These are phyloP conservation scores for Cepphus grylle DNA, from an alignment of 2,113 vertebrate species.

Conservation along the genomic window DNA sequence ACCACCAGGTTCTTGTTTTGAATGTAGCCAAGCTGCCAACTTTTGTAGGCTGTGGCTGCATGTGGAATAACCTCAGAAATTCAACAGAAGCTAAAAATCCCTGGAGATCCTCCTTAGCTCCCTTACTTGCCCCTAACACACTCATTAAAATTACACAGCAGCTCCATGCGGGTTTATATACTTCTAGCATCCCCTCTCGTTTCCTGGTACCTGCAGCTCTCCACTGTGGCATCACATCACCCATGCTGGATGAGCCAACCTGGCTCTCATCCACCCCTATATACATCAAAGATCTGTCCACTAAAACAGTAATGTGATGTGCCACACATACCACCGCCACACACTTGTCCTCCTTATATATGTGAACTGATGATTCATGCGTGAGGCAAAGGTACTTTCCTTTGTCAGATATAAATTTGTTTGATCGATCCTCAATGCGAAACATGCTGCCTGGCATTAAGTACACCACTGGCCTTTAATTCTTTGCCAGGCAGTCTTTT, in stretches of 20 bases:
- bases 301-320: rapidly evolving
- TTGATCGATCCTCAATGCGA: not conserved
- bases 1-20: not conserved
- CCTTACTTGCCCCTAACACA: not conserved
- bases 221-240: not conserved
- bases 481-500: not conserved
- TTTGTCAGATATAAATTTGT: not conserved
- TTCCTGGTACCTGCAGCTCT: not conserved
- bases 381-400: not conserved
- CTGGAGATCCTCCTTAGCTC: not conserved
- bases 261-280: not conserved
- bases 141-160: not conserved
- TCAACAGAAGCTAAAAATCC: not conserved
- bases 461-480: not conserved
- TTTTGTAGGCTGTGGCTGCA: not conserved
- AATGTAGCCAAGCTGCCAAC: not conserved
- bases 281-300: not conserved
- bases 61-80: not conserved
- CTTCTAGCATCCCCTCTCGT: rapidly evolving
- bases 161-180: not conserved
- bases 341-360: not conserved
- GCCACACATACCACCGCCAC: not conserved
- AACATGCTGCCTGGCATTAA: not conserved
- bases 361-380: not conserved
- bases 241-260: not conserved